phyloP scores from a whole-genome alignment of 1,140 invertebrate species.

The Agrypnia vestita region DNA sequence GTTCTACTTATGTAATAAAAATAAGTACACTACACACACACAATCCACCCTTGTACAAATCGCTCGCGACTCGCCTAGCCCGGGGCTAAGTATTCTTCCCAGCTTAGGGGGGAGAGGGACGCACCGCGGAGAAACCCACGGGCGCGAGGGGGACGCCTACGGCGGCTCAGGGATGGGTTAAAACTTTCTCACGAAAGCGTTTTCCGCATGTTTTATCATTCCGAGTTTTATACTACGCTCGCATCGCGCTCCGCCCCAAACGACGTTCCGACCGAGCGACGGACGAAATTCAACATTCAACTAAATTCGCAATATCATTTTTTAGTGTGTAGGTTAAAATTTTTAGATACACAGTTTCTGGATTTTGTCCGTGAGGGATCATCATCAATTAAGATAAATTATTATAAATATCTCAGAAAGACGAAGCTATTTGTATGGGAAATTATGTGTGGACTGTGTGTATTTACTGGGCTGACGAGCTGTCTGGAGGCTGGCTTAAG shows the following conservation, averaged over 20 bases:
- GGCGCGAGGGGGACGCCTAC: background rate
- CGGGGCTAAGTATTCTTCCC: constrained; percentile 7
- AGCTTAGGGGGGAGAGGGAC: background rate
- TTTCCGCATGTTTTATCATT: constrained; percentile 24
- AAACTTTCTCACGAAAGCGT: constrained; percentile 26
- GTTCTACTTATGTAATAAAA: constrained; percentile 21
- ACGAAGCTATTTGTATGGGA: no score
- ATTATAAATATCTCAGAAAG: no score
- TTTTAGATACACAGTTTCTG: no score
- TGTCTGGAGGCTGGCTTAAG: no score
- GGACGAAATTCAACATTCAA: no score
- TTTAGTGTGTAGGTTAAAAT: no score
- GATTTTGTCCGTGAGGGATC: no score
- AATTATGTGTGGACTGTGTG: no score
- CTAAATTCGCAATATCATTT: no score
- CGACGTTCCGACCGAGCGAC: background rate
- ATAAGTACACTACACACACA: background rate
- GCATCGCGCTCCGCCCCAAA: background rate
- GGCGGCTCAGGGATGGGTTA: background rate
- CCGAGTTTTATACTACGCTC: background rate
- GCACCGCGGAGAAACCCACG: background rate
- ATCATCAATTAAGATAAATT: no score
- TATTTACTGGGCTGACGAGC: no score
- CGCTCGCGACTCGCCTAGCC: constrained; percentile 12
- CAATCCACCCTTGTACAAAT: constrained; percentile 27